phyloP scores from a whole-genome alignment of 2,888 invertebrate genomes.

The Caenorhabditis sp. region DNA sequence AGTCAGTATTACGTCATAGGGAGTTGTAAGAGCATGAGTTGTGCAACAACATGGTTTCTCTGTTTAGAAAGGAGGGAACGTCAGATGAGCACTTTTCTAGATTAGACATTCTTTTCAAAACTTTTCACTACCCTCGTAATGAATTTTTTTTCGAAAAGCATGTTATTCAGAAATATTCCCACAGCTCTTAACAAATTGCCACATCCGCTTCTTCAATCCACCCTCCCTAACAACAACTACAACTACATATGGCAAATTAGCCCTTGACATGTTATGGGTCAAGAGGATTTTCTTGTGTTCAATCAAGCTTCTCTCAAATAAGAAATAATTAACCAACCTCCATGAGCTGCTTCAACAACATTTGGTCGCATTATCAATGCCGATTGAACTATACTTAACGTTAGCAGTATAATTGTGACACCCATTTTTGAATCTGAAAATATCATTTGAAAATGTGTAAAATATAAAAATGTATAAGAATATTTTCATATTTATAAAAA shows the following conservation, averaged over 20 bases:
- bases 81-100: too few species aligned
- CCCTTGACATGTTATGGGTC: slow-evolving; percentile 52
- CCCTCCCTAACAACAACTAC: background rate
- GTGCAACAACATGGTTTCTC: too few species aligned
- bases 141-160: too few species aligned
- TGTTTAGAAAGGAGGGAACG: too few species aligned
- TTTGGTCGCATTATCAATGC: slow-evolving; percentile 34
- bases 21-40: too few species aligned
- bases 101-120: too few species aligned
- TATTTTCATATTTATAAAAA: background rate
- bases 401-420: slow-evolving; percentile 21
- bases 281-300: slow-evolving; percentile 29
- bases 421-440: slow-evolving; percentile 35
- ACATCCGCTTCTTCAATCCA: background rate
- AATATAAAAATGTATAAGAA: background rate
- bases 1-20: too few species aligned
- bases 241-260: slow-evolving; percentile 51
- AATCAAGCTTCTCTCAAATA: background rate
- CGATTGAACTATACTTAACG: slow-evolving; percentile 30
- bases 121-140: too few species aligned
- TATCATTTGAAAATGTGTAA: background rate
- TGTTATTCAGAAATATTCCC: background rate
- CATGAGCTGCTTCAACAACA: slow-evolving; percentile 40
- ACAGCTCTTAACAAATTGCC: background rate
- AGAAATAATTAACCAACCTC: slow-evolving; percentile 33